phyloP scores from a whole-genome alignment of 2,888 invertebrate species.

The Epirrita christyi region DNA sequence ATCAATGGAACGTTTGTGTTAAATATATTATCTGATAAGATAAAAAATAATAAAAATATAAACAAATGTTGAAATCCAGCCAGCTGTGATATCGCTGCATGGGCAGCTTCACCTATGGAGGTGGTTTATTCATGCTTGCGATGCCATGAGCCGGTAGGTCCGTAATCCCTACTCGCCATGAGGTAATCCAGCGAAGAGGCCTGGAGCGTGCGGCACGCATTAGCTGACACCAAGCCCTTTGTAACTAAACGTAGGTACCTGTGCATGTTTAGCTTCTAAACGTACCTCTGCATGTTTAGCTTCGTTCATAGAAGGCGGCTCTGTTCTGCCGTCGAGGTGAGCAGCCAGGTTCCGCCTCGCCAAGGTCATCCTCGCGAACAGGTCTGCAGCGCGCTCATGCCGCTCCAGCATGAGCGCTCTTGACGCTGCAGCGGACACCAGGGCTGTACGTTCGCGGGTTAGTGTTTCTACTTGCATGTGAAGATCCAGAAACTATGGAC shows the following conservation, averaged over 20 bases:
- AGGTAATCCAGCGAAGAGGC: no score
- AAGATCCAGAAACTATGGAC: slow-evolving; percentile 62
- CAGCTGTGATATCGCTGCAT: no score
- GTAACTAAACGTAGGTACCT: slow-evolving; percentile 46
- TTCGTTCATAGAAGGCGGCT: slow-evolving; percentile 51
- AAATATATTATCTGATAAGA: no score
- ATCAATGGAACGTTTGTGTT: no score
- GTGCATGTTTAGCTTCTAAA: slow-evolving; percentile 45
- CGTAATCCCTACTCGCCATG: no score
- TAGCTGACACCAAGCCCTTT: no score
- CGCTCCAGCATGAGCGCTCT: slow-evolving; percentile 76
- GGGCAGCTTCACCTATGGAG: no score
- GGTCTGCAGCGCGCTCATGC: slow-evolving; percentile 70
- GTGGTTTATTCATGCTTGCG: no score
- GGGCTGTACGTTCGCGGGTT: slow-evolving; percentile 64
- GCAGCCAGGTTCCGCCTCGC: slow-evolving; percentile 64
- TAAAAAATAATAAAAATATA: no score
- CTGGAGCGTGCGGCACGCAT: no score
- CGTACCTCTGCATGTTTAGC: slow-evolving; percentile 51
- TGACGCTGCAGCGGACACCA: slow-evolving; percentile 69
- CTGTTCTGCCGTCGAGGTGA: slow-evolving; percentile 52
- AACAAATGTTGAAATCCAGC: no score
- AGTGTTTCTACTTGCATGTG: slow-evolving; percentile 71
- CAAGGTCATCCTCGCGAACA: slow-evolving; percentile 65
- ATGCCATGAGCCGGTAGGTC: no score